phyloP scores from a whole-genome alignment of 1,140 invertebrate species.

The Drosophila simulans region DNA sequence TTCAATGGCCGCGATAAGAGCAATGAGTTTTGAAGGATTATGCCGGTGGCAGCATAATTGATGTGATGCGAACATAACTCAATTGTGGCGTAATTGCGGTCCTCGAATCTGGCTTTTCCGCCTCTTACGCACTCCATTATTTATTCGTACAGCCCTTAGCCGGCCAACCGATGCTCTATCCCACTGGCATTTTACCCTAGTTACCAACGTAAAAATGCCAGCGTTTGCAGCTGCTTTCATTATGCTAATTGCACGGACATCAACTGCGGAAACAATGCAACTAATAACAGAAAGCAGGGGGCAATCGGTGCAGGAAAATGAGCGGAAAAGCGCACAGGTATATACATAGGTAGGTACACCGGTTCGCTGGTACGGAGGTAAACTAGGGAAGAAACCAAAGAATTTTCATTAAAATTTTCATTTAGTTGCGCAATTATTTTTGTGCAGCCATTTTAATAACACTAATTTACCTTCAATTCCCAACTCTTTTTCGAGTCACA shows the following conservation, averaged over 20 bases:
- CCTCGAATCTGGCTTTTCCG: constrained; percentile 17
- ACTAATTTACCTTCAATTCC: constrained; percentile 78
- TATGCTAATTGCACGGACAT: constrained; percentile 57
- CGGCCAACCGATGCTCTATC: background rate
- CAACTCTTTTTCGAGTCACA: constrained; percentile 51
- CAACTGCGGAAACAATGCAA: constrained; percentile 51
- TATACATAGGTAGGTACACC: background rate
- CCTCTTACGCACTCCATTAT: constrained; percentile 39
- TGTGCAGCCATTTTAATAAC: constrained; percentile 80
- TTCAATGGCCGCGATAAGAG: constrained; percentile 67
- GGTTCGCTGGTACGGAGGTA: background rate
- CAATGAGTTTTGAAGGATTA: constrained; percentile 63
- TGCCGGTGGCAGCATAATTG: constrained; percentile 43
- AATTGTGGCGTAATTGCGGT: constrained; percentile 32
- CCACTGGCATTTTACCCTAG: no score
- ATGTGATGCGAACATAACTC: constrained; percentile 46
- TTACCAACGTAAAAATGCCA: background rate
- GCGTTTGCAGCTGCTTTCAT: constrained; percentile 33
- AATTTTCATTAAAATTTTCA: constrained; percentile 81
- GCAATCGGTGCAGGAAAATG: constrained; percentile 3
- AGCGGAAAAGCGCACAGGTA: background rate
- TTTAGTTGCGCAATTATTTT: constrained; percentile 80
- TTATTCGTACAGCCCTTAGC: background rate
- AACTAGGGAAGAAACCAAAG: constrained; percentile 55
- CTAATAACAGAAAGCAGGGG: constrained; percentile 31